A percentile compares a stretch with the other conserved stretches of the same genome.
These are phyloP conservation scores for Cephonodes hylas DNA, from an alignment of 2,888 invertebrate genomes.

Conservation along the genomic window DNA sequence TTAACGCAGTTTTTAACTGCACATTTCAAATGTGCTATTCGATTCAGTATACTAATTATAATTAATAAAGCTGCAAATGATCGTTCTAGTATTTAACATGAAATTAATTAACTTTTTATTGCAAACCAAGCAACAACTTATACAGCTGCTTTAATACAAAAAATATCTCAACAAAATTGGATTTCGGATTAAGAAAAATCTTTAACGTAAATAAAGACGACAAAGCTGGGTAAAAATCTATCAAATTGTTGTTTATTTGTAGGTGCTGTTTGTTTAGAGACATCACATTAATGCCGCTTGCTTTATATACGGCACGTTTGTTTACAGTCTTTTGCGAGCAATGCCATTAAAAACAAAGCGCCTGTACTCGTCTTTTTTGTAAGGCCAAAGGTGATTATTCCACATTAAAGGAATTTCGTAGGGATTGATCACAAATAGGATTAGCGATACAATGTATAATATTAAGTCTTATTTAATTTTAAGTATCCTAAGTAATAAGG, in stretches of 20 bases:
- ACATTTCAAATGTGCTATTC: too few relatives aligned
- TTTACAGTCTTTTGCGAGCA: conserved; percentile 35
- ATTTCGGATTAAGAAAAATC: not conserved
- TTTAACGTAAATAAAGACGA: conserved; percentile 3
- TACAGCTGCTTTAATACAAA: not conserved
- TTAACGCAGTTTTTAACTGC: too few relatives aligned
- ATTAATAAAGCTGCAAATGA: too few relatives aligned
- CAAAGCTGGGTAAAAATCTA: conserved; percentile 22
- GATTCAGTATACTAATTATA: too few relatives aligned
- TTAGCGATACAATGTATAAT: too few relatives aligned
- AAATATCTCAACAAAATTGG: not conserved
- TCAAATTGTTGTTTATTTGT: conserved; percentile 35
- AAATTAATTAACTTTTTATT: not conserved
- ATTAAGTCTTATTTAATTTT: too few relatives aligned
- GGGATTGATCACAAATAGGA: too few relatives aligned
- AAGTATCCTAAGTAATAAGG: too few relatives aligned
- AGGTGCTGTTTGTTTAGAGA: conserved; percentile 47
- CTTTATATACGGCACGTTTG: conserved; percentile 45
- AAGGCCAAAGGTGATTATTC: not conserved
- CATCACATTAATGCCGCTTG: conserved; percentile 46
- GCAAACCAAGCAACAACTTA: not conserved
- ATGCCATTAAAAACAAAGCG: not conserved
- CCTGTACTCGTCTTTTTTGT: too few relatives aligned
- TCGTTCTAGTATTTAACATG: not conserved
- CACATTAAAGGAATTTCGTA: not conserved